Conservation (phyloP, 2,113 vertebrate species). For the Hypanus sabinus region DNA sequence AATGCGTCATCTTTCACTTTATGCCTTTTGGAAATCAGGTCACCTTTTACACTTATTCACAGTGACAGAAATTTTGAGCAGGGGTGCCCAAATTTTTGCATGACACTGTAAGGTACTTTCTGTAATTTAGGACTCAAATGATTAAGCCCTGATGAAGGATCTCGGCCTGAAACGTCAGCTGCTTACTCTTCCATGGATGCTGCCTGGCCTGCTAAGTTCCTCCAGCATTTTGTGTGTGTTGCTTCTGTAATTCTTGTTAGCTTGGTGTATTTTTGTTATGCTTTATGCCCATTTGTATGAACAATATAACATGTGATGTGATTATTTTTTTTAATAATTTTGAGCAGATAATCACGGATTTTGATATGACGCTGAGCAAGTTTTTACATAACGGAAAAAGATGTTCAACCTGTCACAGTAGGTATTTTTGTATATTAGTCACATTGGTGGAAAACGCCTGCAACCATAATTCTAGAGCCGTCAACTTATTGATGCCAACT, state of each 20-base stretch:
- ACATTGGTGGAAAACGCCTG: neutral
- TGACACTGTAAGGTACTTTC: no score
- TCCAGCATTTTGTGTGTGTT: no score
- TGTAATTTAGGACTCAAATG: no score
- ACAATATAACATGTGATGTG: neutral
- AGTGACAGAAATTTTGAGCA: no score
- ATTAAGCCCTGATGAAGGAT: no score
- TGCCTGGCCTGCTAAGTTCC: no score
- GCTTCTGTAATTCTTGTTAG: neutral
- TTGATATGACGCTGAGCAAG: slow-evolving; percentile 96
- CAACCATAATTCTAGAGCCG: neutral
- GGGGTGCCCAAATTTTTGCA: no score
- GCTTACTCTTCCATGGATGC: no score
- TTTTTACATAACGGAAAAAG: slow-evolving; percentile 85
- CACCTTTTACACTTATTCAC: no score
- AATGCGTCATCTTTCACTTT: no score
- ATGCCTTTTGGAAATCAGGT: no score
- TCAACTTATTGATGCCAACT: neutral
- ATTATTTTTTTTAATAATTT: slow-evolving; percentile 43
- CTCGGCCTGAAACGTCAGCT: no score
- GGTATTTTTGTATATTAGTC: slow-evolving; percentile 50
- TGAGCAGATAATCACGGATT: slow-evolving; percentile 92
- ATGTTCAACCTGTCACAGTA: slow-evolving; percentile 92
- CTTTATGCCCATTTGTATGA: neutral
- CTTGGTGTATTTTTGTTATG: neutral